Percentiles rank a stretch among this genome's conserved stretches.
Conservation (phyloP, 2,888 invertebrate species). For the Mesorhabditis spiculigera region DNA sequence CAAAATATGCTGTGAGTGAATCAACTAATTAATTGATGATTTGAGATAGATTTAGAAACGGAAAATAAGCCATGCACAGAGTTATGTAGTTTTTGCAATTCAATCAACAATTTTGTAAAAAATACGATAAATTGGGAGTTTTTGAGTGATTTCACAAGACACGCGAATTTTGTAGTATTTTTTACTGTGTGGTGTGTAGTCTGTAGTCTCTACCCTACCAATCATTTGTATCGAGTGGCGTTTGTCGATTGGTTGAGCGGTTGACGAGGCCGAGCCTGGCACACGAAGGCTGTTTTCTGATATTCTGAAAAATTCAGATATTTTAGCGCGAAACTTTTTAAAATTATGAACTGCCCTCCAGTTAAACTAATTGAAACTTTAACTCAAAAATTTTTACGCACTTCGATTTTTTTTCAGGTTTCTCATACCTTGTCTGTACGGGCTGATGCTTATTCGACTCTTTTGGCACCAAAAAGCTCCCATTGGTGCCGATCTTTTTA, state of each 20-base stretch:
- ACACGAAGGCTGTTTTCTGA: slow-evolving; percentile 15
- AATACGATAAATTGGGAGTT: slow-evolving; percentile 24
- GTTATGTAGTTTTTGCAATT: too few relatives aligned
- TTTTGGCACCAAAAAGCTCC: not conserved
- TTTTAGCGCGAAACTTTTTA: too few relatives aligned
- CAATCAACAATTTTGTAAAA: too few relatives aligned
- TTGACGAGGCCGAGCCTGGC: slow-evolving; percentile 15
- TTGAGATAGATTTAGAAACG: too few relatives aligned
- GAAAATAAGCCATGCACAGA: too few relatives aligned
- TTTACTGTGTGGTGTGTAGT: too few relatives aligned
- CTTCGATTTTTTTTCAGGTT: not conserved
- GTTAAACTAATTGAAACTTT: too few relatives aligned
- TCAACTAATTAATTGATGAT: not conserved
- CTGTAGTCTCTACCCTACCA: slow-evolving; percentile 38
- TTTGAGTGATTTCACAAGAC: slow-evolving; percentile 18
- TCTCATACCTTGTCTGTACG: not conserved
- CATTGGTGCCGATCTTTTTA: slow-evolving; percentile 5
- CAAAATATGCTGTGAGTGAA: not conserved
- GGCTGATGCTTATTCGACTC: not conserved
- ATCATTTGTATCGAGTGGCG: slow-evolving; percentile 46
- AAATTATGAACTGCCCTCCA: too few relatives aligned
- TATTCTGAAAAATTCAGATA: not conserved
- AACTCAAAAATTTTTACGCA: too few relatives aligned
- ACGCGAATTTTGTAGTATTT: slow-evolving; percentile 22
- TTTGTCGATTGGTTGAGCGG: slow-evolving; percentile 17